Percentiles rank a stretch among this genome's conserved stretches.
phyloP scores from a whole-genome alignment of 2,888 invertebrate species.

The Hypercompe scribonia region DNA sequence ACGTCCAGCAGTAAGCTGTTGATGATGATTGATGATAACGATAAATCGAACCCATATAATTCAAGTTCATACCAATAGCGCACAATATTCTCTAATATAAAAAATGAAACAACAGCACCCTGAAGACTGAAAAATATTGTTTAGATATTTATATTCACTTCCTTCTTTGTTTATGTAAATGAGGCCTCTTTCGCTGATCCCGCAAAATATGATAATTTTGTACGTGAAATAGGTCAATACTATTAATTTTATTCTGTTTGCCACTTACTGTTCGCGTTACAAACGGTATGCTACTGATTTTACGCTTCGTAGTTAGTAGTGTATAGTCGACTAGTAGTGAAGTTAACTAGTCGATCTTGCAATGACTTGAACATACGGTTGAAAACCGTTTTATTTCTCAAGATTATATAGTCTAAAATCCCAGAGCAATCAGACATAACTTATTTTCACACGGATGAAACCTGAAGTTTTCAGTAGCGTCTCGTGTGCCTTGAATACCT shows the following conservation, averaged over 20 bases:
- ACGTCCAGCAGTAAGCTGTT: too few relatives aligned
- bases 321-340: too few relatives aligned
- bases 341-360: too few relatives aligned
- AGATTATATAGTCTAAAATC: too few relatives aligned
- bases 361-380: too few relatives aligned
- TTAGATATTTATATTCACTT: background rate
- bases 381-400: too few relatives aligned
- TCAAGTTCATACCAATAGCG: background rate
- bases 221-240: constrained; percentile 8
- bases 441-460: too few relatives aligned
- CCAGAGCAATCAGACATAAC: too few relatives aligned
- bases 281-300: background rate
- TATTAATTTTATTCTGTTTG: background rate
- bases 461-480: too few relatives aligned
- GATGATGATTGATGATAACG: too few relatives aligned
- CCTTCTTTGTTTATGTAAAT: constrained; percentile 14
- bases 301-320: too few relatives aligned
- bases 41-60: background rate
- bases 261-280: background rate
- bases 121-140: background rate
- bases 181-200: background rate
- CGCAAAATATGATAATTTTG: background rate
- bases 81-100: background rate
- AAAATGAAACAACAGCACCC: background rate
- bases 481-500: too few relatives aligned